Evolutionary conservation across 2,797 vertebrate species (phyloP), one percentile per base, ranked within the genome.

Genomic region (Cossypha polioptera): DNA sequence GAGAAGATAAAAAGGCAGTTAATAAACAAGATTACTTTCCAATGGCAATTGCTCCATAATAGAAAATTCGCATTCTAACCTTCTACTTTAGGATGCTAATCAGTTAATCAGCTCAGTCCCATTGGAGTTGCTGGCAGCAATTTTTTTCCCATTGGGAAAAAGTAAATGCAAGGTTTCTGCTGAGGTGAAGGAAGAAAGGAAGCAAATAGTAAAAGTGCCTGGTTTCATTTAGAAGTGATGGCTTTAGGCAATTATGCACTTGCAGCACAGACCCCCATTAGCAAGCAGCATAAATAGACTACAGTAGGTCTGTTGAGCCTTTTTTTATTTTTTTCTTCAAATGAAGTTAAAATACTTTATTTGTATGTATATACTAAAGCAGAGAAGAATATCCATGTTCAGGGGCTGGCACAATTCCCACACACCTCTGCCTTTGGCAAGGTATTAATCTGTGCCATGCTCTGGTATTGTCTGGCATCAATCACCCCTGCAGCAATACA

Each of bases 21-120:
- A 95, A 91, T 78, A 91, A 92, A 86, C 73, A 93, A 69, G 75
- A 81, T 94, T 91, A 63, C 94, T 94, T 97, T 92, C 88, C 88
- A 94, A 28, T 71, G 86, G 92, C 81, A 92, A 68, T 86, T 95
- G 65, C 89, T 96, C 48, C 35, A 3, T 95, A 93, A 93, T 35
- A 68, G 53, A 67, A 92, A 96, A 93, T 88, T 81, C 28, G 11
- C 40, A 94, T 96, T 93, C 55, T 95, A 92, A 89, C 75, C 88
- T 92, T 91, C 92, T 96, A 28, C 24, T 92, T 18, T 50, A 62
- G 67, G 75, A 85, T 94, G 69, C 86, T 94, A 92, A 94, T 96
- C 67, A 85, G 67, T 93, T 95, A 91, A 95, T 96, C 90, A 77
- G n/a, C 81, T 72, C 47, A 26, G 53, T 76, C 90, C 82, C 42